Evolutionary conservation across 2,113 vertebrate genomes (phyloP).

Genomic region (Tachuris rubrigastra): DNA sequence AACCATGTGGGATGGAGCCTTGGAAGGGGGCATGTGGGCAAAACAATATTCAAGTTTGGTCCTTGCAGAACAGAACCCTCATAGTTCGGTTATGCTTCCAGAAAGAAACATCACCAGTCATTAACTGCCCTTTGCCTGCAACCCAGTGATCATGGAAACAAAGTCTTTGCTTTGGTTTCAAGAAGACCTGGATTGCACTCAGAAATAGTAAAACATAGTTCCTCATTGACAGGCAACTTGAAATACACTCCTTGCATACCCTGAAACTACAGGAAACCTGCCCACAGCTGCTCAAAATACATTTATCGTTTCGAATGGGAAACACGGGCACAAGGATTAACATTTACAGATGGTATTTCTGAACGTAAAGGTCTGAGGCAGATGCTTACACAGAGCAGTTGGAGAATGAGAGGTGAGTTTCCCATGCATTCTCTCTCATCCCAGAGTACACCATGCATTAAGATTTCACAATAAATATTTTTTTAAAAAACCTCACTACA

Average conservation of each 20-base stretch:
- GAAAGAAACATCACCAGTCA: neutral
- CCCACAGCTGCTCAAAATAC: neutral
- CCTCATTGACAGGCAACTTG: neutral
- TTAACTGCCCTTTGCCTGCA: neutral
- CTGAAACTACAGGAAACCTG: neutral
- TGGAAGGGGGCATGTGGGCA: neutral
- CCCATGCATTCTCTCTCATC: constrained; percentile 10
- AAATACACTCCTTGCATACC: neutral
- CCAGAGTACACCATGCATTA: neutral
- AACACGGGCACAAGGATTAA: neutral
- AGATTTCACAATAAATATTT: neutral
- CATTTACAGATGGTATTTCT: neutral
- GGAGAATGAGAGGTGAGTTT: neutral
- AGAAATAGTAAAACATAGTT: neutral
- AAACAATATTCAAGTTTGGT: neutral
- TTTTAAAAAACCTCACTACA: neutral
- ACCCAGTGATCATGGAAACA: neutral
- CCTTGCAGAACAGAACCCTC: neutral
- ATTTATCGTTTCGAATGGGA: neutral
- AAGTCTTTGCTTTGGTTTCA: neutral
- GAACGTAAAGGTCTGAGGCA: constrained; percentile 8
- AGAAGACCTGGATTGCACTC: neutral
- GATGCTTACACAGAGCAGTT: neutral
- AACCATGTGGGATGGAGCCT: neutral
- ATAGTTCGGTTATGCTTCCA: neutral